A percentile compares a stretch with the other conserved stretches of the same genome.
Evolutionary conservation across 2,888 invertebrate genomes (phyloP).

Genomic region (Cephus rjabovi): DNA sequence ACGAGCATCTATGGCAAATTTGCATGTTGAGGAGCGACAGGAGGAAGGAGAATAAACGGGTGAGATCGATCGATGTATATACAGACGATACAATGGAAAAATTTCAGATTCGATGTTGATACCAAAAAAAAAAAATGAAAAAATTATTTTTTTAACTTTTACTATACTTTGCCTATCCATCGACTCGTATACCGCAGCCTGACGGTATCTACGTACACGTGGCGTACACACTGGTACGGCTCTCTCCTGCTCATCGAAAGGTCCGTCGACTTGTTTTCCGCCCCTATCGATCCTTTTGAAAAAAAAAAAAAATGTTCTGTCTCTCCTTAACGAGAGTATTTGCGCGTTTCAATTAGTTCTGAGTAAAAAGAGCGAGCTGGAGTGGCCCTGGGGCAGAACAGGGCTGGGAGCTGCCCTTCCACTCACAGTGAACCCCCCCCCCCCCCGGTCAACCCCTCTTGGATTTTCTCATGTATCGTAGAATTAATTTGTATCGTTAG

Average conservation of each 20-base stretch:
- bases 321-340: constrained; percentile 35
- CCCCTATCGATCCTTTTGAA: neutral
- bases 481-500: constrained; percentile 44
- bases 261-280: neutral
- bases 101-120: neutral
- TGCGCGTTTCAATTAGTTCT: constrained; percentile 43
- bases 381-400: neutral
- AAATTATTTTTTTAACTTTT: neutral
- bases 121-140: neutral
- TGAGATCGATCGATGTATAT: neutral
- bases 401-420: neutral
- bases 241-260: neutral
- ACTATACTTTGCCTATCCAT: neutral
- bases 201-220: neutral
- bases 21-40: constrained; percentile 20
- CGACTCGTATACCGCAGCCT: neutral
- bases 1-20: constrained; percentile 15
- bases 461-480: constrained; percentile 28
- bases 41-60: neutral
- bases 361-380: constrained; percentile 24
- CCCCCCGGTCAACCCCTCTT: neutral
- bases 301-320: neutral
- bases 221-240: too few species aligned
- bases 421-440: neutral
- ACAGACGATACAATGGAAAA: constrained; percentile 15